Conservation (phyloP, 2,888 invertebrate genomes). For the Drosophila mettleri region DNA sequence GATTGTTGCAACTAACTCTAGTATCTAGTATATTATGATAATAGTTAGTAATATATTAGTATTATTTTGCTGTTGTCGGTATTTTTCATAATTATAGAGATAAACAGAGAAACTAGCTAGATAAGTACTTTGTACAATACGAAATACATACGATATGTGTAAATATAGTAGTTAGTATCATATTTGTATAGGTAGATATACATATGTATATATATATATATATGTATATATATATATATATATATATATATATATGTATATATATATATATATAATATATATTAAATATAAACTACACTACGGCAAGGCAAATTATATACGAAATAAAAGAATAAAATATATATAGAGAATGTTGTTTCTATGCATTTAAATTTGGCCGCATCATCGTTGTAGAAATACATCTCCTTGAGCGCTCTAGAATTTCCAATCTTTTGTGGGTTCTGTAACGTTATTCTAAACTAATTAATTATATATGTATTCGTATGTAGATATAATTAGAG, state of each 20-base stretch:
- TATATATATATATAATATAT: too few relatives aligned
- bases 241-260: too few relatives aligned
- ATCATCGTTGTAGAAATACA: constrained; percentile 7
- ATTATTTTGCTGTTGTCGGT: background rate
- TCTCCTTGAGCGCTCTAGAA: constrained; percentile 4
- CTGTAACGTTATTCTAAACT: constrained; percentile 24
- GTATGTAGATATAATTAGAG: constrained; percentile 8
- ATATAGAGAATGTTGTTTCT: constrained; percentile 3
- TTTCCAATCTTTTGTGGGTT: constrained; percentile 16
- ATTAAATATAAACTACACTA: constrained; percentile 51
- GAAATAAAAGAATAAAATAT: constrained; percentile 7
- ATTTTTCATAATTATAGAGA: constrained; percentile 21
- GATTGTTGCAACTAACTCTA: constrained; percentile 62
- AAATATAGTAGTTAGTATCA: constrained; percentile 46
- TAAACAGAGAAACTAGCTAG: constrained; percentile 63
- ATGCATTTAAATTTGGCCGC: constrained; percentile 12
- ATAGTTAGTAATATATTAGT: constrained; percentile 30
- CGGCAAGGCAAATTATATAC: constrained; percentile 66
- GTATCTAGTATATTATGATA: constrained; percentile 33
- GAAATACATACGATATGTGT: constrained; percentile 60
- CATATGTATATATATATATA: constrained; percentile 12
- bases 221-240: background rate
- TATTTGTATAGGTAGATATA: constrained; percentile 46
- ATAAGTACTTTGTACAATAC: constrained; percentile 65
- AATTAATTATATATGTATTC: constrained; percentile 17